Evolutionary conservation across 2,797 vertebrate species (phyloP).

Genomic region (Tiaroga cobitis): DNA sequence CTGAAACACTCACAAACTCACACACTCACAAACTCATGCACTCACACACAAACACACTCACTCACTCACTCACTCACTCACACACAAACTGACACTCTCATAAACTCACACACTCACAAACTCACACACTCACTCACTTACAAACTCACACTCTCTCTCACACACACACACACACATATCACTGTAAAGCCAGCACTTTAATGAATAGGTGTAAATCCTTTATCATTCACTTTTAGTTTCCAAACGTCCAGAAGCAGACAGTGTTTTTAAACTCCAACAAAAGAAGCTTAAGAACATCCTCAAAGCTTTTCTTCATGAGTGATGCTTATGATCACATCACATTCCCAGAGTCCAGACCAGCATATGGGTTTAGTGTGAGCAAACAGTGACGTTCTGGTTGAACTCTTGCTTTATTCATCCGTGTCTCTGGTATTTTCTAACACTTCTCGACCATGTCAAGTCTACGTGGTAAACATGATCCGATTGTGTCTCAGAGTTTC

Average conservation of each 20-base stretch:
- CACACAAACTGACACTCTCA: too few species aligned
- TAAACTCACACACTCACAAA: too few species aligned
- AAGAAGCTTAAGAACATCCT: background rate
- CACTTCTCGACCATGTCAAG: slow-evolving; percentile 52
- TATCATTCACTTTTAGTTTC: background rate
- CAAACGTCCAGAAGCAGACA: background rate
- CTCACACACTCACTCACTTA: too few species aligned
- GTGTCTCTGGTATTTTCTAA: slow-evolving; percentile 17
- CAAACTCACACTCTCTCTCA: too few species aligned
- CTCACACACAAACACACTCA: too few species aligned
- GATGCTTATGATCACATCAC: too few species aligned
- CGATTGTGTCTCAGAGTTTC: background rate
- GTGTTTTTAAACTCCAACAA: background rate
- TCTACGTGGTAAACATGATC: slow-evolving; percentile 32
- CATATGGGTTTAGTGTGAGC: background rate
- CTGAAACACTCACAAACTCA: too few species aligned
- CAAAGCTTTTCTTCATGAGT: background rate
- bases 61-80: too few species aligned
- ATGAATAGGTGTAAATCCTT: background rate
- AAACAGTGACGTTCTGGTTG: background rate
- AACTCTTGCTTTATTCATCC: slow-evolving; percentile 30
- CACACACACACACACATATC: background rate
- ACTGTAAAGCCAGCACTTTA: background rate
- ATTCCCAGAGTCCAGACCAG: background rate
- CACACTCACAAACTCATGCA: too few species aligned